Conservation (phyloP, 2,888 invertebrate genomes). For the Xylophagus ater region DNA sequence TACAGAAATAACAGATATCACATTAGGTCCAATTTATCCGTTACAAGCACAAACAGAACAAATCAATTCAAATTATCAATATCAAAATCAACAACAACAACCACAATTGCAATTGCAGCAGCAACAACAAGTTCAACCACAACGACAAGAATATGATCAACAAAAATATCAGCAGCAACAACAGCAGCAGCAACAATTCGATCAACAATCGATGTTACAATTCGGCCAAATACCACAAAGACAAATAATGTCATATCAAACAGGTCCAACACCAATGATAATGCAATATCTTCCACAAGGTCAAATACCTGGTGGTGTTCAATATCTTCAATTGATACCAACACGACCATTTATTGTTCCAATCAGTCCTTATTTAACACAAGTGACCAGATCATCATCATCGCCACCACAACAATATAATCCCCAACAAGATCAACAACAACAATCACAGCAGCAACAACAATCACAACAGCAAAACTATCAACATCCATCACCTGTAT, state of each 20-base stretch:
- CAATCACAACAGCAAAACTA: not conserved
- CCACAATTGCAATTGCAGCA: too few species aligned
- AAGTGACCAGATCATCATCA: slow-evolving; percentile 9
- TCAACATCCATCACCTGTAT: too few species aligned
- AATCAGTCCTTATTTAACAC: slow-evolving; percentile 28
- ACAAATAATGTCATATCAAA: too few species aligned
- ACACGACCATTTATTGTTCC: slow-evolving; percentile 36
- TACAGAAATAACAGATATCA: too few species aligned
- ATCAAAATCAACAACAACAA: not conserved
- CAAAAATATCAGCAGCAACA: too few species aligned
- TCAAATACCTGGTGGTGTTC: slow-evolving; percentile 28
- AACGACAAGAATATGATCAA: too few species aligned
- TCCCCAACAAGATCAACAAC: not conserved
- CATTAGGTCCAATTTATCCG: slow-evolving; percentile 1
- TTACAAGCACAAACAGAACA: too few species aligned
- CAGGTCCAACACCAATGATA: slow-evolving; percentile 31
- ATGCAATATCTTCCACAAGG: slow-evolving; percentile 36
- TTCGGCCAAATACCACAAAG: too few species aligned
- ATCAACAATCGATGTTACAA: too few species aligned
- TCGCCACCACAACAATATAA: not conserved
- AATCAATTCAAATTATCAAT: too few species aligned
- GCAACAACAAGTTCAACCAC: too few species aligned
- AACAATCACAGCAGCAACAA: not conserved
- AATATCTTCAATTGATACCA: slow-evolving; percentile 36
- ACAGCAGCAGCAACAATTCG: too few species aligned